A percentile compares a stretch with the other conserved stretches of the same genome.
These are phyloP conservation scores for Paedocypris sp. DNA, from an alignment of 2,113 vertebrate genomes.

Conservation along the genomic window DNA sequence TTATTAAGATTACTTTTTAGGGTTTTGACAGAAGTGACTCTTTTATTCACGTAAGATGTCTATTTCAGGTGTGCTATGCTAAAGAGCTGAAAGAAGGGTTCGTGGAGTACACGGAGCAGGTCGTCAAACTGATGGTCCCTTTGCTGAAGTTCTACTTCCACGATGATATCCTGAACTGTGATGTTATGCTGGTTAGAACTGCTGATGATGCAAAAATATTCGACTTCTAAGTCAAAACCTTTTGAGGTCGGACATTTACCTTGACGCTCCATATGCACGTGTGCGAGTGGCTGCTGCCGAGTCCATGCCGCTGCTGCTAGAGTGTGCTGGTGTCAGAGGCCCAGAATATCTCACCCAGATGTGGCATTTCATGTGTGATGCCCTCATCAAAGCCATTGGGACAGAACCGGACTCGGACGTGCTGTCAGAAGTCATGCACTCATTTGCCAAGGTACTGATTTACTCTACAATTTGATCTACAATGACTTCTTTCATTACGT, in stretches of 20 bases:
- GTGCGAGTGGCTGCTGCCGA: slow-evolving; percentile 93
- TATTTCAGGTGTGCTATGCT: slow-evolving; percentile 87
- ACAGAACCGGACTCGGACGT: slow-evolving; percentile 95
- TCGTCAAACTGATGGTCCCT: slow-evolving; percentile 98
- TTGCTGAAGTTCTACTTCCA: slow-evolving; percentile 98
- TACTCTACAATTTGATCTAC: no score
- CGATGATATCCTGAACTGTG: slow-evolving; percentile 89
- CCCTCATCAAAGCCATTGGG: slow-evolving; percentile 93
- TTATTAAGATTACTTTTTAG: no score
- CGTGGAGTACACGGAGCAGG: slow-evolving; percentile 95
- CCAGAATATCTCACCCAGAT: slow-evolving; percentile 95
- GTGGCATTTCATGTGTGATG: slow-evolving; percentile 99
- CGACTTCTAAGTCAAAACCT: no score
- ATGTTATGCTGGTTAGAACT: no score
- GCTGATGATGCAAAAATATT: no score
- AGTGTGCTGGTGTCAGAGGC: slow-evolving; percentile 85
- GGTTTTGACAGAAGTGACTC: no score
- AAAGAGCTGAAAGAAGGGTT: slow-evolving; percentile 98
- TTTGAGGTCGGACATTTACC: no score
- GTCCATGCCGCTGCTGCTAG: slow-evolving; percentile 92
- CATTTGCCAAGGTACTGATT: slow-evolving; percentile 82
- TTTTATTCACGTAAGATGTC: not conserved
- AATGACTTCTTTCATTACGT: not conserved
- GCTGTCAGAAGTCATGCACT: slow-evolving; percentile 97
- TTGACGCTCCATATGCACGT: slow-evolving; percentile 59